These are phyloP conservation scores for Xyliphius kryptos DNA, from an alignment of 2,113 vertebrate genomes.

Conservation along the genomic window DNA sequence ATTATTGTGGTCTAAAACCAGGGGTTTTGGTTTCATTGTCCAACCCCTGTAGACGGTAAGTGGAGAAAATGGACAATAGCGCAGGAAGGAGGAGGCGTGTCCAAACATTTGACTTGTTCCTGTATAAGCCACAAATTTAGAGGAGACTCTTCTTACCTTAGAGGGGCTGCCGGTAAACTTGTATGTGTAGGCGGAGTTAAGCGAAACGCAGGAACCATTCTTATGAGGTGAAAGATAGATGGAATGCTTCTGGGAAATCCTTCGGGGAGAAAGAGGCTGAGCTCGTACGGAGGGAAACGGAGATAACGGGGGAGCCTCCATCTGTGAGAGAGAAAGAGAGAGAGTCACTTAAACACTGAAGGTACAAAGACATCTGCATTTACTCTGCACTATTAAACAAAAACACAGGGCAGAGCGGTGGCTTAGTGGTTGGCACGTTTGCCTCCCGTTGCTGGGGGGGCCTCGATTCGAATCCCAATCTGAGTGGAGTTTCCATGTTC, in stretches of 20 bases:
- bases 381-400: not conserved
- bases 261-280: constrained; percentile 79
- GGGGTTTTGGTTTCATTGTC: too few relatives aligned
- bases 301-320: constrained; percentile 81
- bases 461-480: too few relatives aligned
- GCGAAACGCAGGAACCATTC: constrained; percentile 68
- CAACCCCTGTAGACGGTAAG: too few relatives aligned
- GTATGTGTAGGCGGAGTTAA: constrained; percentile 74
- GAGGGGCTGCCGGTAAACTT: constrained; percentile 88
- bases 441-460: too few relatives aligned
- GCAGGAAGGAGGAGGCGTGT: too few relatives aligned
- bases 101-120: too few relatives aligned
- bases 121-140: not conserved
- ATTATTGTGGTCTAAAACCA: too few relatives aligned
- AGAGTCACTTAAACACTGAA: too few relatives aligned
- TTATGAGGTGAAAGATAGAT: constrained; percentile 92
- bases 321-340: constrained; percentile 54
- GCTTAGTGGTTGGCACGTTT: too few relatives aligned
- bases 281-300: constrained; percentile 83
- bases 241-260: constrained; percentile 84
- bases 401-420: too few relatives aligned
- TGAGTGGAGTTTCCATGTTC: too few relatives aligned
- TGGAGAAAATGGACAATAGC: too few relatives aligned
- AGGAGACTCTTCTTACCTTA: constrained; percentile 63
- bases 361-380: not conserved